These are phyloP conservation scores for Protomyctophum bolini DNA, from an alignment of 2,113 vertebrate genomes.

Conservation along the genomic window DNA sequence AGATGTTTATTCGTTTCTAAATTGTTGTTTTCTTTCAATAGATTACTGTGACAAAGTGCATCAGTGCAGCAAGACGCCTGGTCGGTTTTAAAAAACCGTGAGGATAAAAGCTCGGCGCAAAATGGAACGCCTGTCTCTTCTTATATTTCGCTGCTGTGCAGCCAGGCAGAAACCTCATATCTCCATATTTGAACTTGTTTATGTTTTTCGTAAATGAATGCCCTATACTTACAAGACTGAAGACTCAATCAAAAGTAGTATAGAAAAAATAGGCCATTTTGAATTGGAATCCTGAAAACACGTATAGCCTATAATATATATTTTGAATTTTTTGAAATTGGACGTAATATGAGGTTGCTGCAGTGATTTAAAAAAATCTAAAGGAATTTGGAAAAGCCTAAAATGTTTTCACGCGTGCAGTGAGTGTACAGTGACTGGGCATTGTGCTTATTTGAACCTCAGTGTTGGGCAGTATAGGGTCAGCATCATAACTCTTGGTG, in stretches of 20 bases:
- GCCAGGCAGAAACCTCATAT: no score
- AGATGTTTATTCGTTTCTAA: conserved; percentile 59
- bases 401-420: neutral
- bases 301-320: no score
- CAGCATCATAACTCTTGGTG: conserved; percentile 50
- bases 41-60: conserved; percentile 47
- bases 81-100: neutral
- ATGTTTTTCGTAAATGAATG: no score
- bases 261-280: no score
- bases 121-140: neutral
- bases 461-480: conserved; percentile 40
- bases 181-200: no score
- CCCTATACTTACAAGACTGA: no score
- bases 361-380: conserved; percentile 20
- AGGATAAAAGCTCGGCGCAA: conserved; percentile 8
- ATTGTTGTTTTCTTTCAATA: conserved; percentile 49
- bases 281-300: no score
- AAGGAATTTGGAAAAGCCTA: conserved; percentile 18
- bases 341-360: neutral
- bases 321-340: no score
- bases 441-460: conserved; percentile 32
- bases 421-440: neutral
- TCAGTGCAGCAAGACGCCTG: conserved; percentile 21
- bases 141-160: no score
- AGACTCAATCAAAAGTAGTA: no score